Conservation (phyloP, 2,113 vertebrate genomes). For the Gymnogyps californianus region DNA sequence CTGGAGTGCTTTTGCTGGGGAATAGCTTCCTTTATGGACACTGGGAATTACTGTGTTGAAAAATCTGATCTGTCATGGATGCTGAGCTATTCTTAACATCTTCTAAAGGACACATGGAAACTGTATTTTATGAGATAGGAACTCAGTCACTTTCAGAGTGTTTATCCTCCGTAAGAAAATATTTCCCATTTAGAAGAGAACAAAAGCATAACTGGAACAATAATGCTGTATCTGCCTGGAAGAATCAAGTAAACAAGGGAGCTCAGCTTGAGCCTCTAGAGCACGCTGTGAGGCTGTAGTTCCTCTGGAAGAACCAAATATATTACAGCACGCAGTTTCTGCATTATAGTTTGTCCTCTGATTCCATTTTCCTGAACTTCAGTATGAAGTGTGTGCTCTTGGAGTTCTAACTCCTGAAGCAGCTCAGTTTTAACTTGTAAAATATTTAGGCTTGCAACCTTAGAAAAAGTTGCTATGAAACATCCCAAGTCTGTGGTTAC, state of each 20-base stretch:
- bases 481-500: neutral
- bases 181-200: neutral
- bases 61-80: neutral
- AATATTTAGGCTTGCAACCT: neutral
- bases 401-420: neutral
- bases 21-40: neutral
- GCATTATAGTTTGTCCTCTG: neutral
- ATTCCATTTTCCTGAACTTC: neutral
- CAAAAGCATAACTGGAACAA: neutral
- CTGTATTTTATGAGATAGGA: neutral
- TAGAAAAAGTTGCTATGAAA: neutral
- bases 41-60: neutral
- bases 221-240: neutral
- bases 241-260: neutral
- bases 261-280: neutral
- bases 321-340: neutral
- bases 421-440: neutral
- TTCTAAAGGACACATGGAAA: neutral
- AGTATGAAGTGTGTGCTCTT: neutral
- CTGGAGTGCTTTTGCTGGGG: neutral
- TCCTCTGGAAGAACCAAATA: neutral
- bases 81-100: neutral
- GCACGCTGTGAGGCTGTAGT: rapidly evolving
- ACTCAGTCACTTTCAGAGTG: neutral
- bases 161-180: neutral